phyloP scores from a whole-genome alignment of 2,888 invertebrate species.

The Drosophila leonis region DNA sequence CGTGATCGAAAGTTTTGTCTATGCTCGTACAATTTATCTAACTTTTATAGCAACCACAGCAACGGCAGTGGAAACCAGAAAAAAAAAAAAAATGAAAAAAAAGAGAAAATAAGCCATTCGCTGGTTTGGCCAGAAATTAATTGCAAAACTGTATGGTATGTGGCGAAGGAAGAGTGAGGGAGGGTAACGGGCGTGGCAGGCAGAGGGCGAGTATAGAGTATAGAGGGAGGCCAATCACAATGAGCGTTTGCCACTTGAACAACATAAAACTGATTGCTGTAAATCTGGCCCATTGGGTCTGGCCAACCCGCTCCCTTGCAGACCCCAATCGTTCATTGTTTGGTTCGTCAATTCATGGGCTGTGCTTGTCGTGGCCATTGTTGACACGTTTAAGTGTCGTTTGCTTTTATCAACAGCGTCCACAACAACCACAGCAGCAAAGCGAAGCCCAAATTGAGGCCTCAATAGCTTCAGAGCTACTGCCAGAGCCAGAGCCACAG shows the following conservation, averaged over 20 bases:
- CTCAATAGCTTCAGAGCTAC: constrained; percentile 9
- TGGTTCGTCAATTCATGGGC: constrained; percentile 65
- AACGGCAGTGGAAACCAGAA: constrained; percentile 45
- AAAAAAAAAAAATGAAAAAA: background rate
- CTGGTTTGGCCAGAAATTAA: constrained; percentile 77
- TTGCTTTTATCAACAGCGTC: constrained; percentile 73
- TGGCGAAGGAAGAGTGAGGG: constrained; percentile 2
- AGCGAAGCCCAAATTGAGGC: constrained; percentile 24
- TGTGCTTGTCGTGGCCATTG: constrained; percentile 75
- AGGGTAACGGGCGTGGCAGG: background rate
- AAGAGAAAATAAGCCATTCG: constrained; percentile 33
- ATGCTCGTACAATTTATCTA: constrained; percentile 78
- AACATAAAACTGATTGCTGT: constrained; percentile 80
- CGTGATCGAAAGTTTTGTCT: constrained; percentile 79
- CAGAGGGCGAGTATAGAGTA: background rate
- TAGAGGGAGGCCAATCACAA: constrained; percentile 66
- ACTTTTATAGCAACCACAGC: constrained; percentile 76
- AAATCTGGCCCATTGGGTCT: constrained; percentile 68
- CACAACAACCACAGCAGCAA: constrained; percentile 48
- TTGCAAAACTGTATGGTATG: constrained; percentile 75
- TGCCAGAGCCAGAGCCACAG: background rate
- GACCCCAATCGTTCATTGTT: constrained; percentile 57
- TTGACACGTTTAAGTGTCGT: constrained; percentile 81
- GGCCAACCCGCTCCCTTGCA: constrained; percentile 17
- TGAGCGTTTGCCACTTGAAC: constrained; percentile 73